These are phyloP conservation scores for Leuctra nigra DNA, from an alignment of 2,888 invertebrate genomes.

Conservation along the genomic window DNA sequence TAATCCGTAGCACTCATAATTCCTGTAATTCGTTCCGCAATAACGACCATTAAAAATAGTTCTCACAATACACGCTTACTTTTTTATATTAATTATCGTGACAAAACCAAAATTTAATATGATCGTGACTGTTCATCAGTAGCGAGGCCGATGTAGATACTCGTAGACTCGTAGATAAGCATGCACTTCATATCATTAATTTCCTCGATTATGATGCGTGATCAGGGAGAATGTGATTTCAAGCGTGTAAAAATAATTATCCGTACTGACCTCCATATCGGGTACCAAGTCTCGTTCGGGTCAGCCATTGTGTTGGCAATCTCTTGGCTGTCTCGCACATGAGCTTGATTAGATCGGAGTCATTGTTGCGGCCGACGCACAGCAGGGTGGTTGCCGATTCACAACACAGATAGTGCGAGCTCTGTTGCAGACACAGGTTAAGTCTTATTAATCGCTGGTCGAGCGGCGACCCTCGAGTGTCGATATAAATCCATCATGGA, in stretches of 20 bases:
- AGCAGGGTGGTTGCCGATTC: too few species aligned
- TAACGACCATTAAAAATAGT: slow-evolving; percentile 1
- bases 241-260: neutral
- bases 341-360: slow-evolving; percentile 5
- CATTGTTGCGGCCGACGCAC: neutral
- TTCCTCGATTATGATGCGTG: too few species aligned
- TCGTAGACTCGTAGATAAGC: too few species aligned
- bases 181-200: too few species aligned
- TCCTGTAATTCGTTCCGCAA: neutral
- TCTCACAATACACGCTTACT: neutral
- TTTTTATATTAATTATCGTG: slow-evolving; percentile 8
- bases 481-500: too few species aligned
- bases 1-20: neutral
- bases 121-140: neutral
- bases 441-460: too few species aligned
- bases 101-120: neutral
- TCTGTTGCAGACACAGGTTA: too few species aligned
- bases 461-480: too few species aligned
- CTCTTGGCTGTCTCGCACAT: slow-evolving; percentile 1
- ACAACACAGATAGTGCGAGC: too few species aligned
- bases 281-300: neutral
- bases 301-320: slow-evolving; percentile 14
- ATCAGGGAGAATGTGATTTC: too few species aligned
- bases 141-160: neutral
- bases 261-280: slow-evolving; percentile 7